A percentile compares a stretch with the other conserved stretches of the same genome.
Conservation (phyloP, 2,797 vertebrate species). For the Rhyacichthys aspro region DNA sequence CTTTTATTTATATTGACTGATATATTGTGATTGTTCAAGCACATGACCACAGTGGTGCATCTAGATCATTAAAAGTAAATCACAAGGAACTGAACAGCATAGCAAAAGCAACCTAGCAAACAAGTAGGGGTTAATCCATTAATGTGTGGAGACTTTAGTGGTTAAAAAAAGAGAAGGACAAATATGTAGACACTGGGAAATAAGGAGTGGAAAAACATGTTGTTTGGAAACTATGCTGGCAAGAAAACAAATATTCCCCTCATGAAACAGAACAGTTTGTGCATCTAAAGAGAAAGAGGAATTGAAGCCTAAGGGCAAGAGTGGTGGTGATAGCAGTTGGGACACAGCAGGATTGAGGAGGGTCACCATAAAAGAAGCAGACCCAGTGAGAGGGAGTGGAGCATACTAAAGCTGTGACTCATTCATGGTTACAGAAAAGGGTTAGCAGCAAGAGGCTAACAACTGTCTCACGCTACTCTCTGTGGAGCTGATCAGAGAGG, state of each 20-base stretch:
- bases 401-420: conserved; percentile 72
- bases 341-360: conserved; percentile 42
- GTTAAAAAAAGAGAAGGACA: background rate
- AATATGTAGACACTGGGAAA: conserved; percentile 2
- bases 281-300: background rate
- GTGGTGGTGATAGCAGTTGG: conserved; percentile 20
- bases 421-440: conserved; percentile 56
- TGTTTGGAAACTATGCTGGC: background rate
- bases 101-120: conserved; percentile 3
- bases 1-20: background rate
- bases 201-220: background rate
- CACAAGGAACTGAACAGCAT: background rate
- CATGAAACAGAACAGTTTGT: background rate
- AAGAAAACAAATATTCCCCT: background rate
- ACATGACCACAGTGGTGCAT: background rate
- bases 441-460: conserved; percentile 30
- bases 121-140: background rate
- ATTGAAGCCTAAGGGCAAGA: conserved; percentile 8
- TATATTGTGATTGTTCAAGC: background rate
- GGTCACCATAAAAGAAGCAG: conserved; percentile 24
- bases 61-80: background rate
- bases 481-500: too few relatives aligned
- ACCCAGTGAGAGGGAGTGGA: conserved; percentile 58
- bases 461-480: conserved; percentile 16
- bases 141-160: background rate